Percentiles rank a stretch among this genome's conserved stretches.
phyloP scores from a whole-genome alignment of 2,113 vertebrate species.

The Maccullochella peelii region DNA sequence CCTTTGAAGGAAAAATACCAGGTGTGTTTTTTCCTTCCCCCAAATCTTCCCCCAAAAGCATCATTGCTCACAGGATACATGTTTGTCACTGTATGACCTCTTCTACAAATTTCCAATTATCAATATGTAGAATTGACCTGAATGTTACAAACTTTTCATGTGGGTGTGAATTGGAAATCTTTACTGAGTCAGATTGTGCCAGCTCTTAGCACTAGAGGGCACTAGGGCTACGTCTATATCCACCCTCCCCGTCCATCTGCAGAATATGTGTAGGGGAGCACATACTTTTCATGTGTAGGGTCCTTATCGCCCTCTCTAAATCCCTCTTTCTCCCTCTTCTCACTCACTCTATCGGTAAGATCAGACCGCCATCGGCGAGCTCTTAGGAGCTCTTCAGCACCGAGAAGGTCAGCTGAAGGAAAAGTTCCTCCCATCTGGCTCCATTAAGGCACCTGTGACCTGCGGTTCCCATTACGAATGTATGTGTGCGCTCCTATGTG shows the following conservation, averaged over 20 bases:
- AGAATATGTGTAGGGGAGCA: constrained; percentile 52
- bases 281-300: constrained; percentile 69
- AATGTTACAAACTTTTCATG: constrained; percentile 9
- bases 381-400: constrained; percentile 72
- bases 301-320: constrained; percentile 72
- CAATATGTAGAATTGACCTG: background rate
- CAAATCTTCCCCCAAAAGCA: background rate
- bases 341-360: constrained; percentile 68
- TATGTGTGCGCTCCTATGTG: constrained; percentile 3
- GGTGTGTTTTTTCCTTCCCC: background rate
- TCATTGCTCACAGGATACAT: background rate
- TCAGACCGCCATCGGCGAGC: constrained; percentile 59
- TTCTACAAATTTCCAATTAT: background rate
- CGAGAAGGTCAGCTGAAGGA: constrained; percentile 78
- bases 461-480: constrained; percentile 45
- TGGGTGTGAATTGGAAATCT: constrained; percentile 4
- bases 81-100: background rate
- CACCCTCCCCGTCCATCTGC: constrained; percentile 22
- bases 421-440: constrained; percentile 70
- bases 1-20: background rate
- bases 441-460: constrained; percentile 71
- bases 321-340: constrained; percentile 66
- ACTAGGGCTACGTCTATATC: constrained; percentile 74
- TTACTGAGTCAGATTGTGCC: constrained; percentile 15
- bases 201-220: constrained; percentile 82